A percentile compares a stretch with the other conserved stretches of the same genome.
Evolutionary conservation across 2,797 vertebrate species (phyloP).

Genomic region (Gadopsis bispinosus): DNA sequence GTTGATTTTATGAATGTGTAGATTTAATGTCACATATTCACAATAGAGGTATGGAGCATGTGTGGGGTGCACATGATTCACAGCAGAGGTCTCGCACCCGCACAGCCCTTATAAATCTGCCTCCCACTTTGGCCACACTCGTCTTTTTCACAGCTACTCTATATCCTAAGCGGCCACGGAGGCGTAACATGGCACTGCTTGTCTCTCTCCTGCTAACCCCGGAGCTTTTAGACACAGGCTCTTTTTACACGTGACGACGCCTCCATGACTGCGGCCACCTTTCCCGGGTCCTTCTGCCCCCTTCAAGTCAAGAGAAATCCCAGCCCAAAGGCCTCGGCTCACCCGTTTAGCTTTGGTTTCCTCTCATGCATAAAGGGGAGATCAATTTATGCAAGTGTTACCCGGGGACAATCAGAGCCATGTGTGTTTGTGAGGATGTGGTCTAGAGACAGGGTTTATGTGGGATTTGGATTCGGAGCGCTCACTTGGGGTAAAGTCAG

Average conservation of each 20-base stretch:
- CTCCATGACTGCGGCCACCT: conserved; percentile 51
- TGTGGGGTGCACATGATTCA: conserved; percentile 66
- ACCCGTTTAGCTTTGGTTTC: conserved; percentile 68
- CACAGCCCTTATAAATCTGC: conserved; percentile 77
- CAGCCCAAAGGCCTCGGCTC: conserved; percentile 33
- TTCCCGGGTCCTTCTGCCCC: conserved; percentile 22
- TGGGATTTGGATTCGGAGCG: conserved; percentile 69
- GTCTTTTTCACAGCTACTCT: conserved; percentile 80
- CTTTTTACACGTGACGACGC: conserved; percentile 63
- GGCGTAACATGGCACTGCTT: conserved; percentile 80
- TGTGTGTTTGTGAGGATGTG: conserved; percentile 79
- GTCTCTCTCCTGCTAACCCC: conserved; percentile 72
- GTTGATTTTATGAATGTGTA: conserved; percentile 41
- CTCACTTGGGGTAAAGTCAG: conserved; percentile 62
- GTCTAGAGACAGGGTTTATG: conserved; percentile 63
- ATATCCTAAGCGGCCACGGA: conserved; percentile 64
- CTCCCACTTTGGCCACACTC: conserved; percentile 73
- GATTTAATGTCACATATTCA: conserved; percentile 55
- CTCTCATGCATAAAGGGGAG: conserved; percentile 52
- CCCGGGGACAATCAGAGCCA: conserved; percentile 68
- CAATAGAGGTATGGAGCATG: conserved; percentile 47
- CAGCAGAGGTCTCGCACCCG: conserved; percentile 65
- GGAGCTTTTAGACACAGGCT: conserved; percentile 59
- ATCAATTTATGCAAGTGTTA: conserved; percentile 69
- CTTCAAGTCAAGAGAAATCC: conserved; percentile 33